A percentile compares a stretch with the other conserved stretches of the same genome.
phyloP scores from a whole-genome alignment of 2,888 invertebrate species.

The Drosophila pegasa region DNA sequence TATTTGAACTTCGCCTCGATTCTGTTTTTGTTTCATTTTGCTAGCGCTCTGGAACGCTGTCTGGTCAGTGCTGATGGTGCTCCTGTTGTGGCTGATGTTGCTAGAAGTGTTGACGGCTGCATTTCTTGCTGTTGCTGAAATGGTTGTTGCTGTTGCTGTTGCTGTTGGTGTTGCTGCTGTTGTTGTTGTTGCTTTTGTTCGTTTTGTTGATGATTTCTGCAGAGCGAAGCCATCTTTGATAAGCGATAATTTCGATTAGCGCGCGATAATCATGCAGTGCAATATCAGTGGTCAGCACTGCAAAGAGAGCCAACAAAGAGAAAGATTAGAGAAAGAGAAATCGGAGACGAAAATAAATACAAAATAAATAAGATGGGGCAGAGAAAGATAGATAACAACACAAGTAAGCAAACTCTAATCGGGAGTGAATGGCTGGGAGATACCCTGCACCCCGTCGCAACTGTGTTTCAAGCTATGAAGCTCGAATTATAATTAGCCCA shows the following conservation, averaged over 20 bases:
- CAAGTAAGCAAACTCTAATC: too few relatives aligned
- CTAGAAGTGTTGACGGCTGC: slow-evolving; percentile 10
- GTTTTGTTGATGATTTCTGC: slow-evolving; percentile 19
- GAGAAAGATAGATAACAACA: too few relatives aligned
- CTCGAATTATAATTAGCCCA: too few relatives aligned
- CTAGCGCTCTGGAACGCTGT: slow-evolving; percentile 51
- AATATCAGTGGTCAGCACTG: slow-evolving; percentile 47
- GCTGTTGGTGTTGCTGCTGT: slow-evolving; percentile 23
- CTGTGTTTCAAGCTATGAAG: too few relatives aligned
- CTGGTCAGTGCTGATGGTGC: slow-evolving; percentile 27
- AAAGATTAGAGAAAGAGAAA: background rate
- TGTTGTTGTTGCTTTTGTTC: slow-evolving; percentile 32
- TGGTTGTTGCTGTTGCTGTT: slow-evolving; percentile 25
- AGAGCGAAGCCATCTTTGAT: slow-evolving; percentile 60
- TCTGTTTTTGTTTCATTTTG: slow-evolving; percentile 65
- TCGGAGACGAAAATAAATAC: background rate
- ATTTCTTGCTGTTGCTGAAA: slow-evolving; percentile 25
- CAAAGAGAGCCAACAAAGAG: slow-evolving; percentile 2
- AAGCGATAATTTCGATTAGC: slow-evolving; percentile 12
- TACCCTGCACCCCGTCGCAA: too few relatives aligned
- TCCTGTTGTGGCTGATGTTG: slow-evolving; percentile 24
- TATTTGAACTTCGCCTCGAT: slow-evolving; percentile 42
- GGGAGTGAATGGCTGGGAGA: too few relatives aligned
- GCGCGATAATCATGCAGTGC: slow-evolving; percentile 24
- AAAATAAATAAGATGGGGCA: background rate